Evolutionary conservation across 2,888 invertebrate genomes (phyloP).

Genomic region (Caenorhabditis becei): DNA sequence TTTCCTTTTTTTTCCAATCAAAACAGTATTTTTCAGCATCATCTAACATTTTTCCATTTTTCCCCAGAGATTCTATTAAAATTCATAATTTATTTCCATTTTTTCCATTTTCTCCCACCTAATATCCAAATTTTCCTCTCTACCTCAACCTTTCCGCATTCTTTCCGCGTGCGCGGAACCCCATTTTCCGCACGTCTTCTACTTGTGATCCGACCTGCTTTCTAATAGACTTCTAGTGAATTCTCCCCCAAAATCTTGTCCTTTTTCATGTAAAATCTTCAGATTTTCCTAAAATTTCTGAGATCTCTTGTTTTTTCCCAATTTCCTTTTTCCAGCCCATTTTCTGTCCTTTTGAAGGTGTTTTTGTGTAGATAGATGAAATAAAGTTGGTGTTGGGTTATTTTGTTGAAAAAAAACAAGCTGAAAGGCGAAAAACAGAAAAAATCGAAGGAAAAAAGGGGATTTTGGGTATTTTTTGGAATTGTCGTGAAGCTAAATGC

Average conservation of each 20-base stretch:
- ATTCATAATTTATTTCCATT: neutral
- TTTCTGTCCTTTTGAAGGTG: neutral
- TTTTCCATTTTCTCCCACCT: neutral
- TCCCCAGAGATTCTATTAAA: neutral
- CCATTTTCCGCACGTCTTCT: neutral
- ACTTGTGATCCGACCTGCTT: neutral
- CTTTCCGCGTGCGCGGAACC: neutral
- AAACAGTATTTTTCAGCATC: neutral
- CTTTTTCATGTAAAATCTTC: neutral
- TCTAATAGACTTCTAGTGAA: neutral
- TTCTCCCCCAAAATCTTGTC: neutral
- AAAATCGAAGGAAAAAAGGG: too few species aligned
- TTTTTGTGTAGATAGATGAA: too few species aligned
- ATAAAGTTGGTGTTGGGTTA: too few species aligned
- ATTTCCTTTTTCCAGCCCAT: neutral
- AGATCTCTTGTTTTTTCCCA: neutral
- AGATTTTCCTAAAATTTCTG: conserved; percentile 1
- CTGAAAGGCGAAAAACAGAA: too few species aligned
- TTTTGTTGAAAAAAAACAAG: too few species aligned
- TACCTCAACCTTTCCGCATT: conserved; percentile 3
- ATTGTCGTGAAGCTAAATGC: too few species aligned
- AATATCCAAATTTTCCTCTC: neutral
- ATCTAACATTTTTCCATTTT: conserved; percentile 1
- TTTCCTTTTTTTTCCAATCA: neutral
- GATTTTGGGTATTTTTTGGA: too few species aligned